Base-by-base conservation (phyloP, 1,140 invertebrate species). In the Berghia stephanieae region DNA sequence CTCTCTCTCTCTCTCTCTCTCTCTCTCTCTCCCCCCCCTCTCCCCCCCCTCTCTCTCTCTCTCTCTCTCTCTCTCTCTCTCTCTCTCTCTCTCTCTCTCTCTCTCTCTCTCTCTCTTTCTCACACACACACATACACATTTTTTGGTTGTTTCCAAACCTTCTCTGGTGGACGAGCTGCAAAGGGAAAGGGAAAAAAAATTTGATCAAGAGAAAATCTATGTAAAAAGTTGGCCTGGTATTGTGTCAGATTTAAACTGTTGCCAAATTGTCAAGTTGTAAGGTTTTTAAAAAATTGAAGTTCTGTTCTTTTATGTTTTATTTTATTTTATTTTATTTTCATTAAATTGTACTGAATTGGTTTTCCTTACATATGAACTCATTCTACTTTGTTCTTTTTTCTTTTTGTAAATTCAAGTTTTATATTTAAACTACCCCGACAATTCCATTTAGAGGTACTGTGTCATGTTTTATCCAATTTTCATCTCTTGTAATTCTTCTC, bases 91-190 rank as follows among this genome's bases (percentile, higher is more conserved):
- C 5, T 66, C 24, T 27, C 24, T 3, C 24, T 27, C 24, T 31
- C 27, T 66, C 24, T 31, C 27, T 66, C 27, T 66, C 60, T 66
- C 60, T 66, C 60, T 66, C 60, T 66, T 38, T 66, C 60, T 66
- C 60, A 13, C 24, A 13, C 24, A 13, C 27, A 36, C 24, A 13
- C 3, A 2, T 38, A 13, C 60, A 16, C 27, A 16, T 21, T 21
- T 3, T 66, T 38, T 66, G 6, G 3, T 3, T 6, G 18, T 24
- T 34, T 6, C 60, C 18, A 34, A 27, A 38, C 31, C 60, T 21
- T 60, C 57, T 60, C 57, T 60, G n/a, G n/a, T n/a, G n/a, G n/a
- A n/a, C n/a, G n/a, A n/a, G n/a, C n/a, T n/a, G n/a, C n/a, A n/a
- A n/a, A n/a, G n/a, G n/a, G n/a, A n/a, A n/a, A n/a, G n/a, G n/a